A percentile compares a stretch with the other conserved stretches of the same genome.
phyloP scores from a whole-genome alignment of 23 tunicate genomes.

The Corella eumyota region DNA sequence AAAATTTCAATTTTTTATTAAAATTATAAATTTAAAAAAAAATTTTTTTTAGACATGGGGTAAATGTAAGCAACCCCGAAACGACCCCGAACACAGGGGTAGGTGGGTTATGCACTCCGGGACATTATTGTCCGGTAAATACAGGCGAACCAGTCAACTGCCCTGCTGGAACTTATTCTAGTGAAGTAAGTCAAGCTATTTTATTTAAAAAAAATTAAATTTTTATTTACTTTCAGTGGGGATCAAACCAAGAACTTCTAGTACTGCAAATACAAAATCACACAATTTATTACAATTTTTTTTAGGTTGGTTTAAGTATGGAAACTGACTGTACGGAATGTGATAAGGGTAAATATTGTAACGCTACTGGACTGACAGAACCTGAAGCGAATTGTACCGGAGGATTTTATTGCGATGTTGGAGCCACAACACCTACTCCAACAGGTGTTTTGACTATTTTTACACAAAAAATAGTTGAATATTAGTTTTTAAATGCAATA shows the following conservation, averaged over 20 bases:
- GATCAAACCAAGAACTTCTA: too few species aligned
- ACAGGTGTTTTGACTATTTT: slow-evolving; percentile 24
- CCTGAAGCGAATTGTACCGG: slow-evolving; percentile 53
- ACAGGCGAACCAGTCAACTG: slow-evolving; percentile 64
- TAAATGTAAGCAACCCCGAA: slow-evolving; percentile 63
- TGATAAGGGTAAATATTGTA: slow-evolving; percentile 56
- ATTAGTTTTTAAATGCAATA: neutral
- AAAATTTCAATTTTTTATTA: neutral
- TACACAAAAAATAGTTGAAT: neutral
- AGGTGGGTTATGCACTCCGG: slow-evolving; percentile 80
- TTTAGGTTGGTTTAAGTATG: slow-evolving; percentile 23
- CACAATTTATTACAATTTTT: neutral
- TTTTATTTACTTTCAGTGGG: neutral
- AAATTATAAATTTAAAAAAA: neutral
- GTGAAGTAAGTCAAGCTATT: slow-evolving; percentile 12
- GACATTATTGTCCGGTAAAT: slow-evolving; percentile 41
- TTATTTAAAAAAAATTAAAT: too few species aligned
- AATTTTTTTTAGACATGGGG: slow-evolving; percentile 35
- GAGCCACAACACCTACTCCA: slow-evolving; percentile 44
- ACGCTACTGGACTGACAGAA: slow-evolving; percentile 12
- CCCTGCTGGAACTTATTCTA: slow-evolving; percentile 42
- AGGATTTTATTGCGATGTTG: slow-evolving; percentile 76
- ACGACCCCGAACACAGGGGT: slow-evolving; percentile 54
- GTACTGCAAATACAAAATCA: neutral
- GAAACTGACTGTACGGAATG: slow-evolving; percentile 40